phyloP scores from a whole-genome alignment of 2,888 invertebrate genomes.

The Paralinhomoeus sp. region DNA sequence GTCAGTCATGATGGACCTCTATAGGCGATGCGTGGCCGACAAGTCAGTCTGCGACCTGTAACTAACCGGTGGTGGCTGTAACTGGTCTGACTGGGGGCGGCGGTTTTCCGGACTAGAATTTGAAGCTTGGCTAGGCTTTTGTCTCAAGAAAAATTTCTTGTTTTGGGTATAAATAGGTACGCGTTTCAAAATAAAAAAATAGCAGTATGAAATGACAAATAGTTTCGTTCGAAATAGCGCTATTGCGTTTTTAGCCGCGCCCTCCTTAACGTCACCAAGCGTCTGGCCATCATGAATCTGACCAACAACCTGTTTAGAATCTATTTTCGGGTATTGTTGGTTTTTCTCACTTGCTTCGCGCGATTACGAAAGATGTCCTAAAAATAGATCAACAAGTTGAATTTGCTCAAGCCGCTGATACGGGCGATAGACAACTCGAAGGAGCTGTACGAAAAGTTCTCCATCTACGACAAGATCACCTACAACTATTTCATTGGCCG shows the following conservation, averaged over 20 bases:
- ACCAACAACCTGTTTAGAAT: conserved; percentile 91
- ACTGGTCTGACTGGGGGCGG: background rate
- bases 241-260: conserved; percentile 38
- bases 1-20: conserved; percentile 13
- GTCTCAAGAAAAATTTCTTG: background rate
- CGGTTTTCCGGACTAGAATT: background rate
- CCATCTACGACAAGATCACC: conserved; percentile 72
- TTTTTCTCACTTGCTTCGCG: background rate
- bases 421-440: conserved; percentile 80
- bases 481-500: conserved; percentile 85
- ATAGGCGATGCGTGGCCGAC: background rate
- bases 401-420: conserved; percentile 58
- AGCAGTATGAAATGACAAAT: no score
- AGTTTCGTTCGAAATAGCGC: no score
- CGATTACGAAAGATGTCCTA: background rate
- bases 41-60: background rate
- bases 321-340: conserved; percentile 53
- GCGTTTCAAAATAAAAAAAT: no score
- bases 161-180: no score
- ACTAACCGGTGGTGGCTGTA: no score
- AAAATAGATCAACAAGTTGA: conserved; percentile 35
- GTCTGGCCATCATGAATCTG: conserved; percentile 78
- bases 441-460: conserved; percentile 57
- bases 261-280: conserved; percentile 68
- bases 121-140: no score